Evolutionary conservation across 2,888 invertebrate genomes (phyloP), one percentile per base, ranked within the genome.

Genomic region (Chouioia cunea): DNA sequence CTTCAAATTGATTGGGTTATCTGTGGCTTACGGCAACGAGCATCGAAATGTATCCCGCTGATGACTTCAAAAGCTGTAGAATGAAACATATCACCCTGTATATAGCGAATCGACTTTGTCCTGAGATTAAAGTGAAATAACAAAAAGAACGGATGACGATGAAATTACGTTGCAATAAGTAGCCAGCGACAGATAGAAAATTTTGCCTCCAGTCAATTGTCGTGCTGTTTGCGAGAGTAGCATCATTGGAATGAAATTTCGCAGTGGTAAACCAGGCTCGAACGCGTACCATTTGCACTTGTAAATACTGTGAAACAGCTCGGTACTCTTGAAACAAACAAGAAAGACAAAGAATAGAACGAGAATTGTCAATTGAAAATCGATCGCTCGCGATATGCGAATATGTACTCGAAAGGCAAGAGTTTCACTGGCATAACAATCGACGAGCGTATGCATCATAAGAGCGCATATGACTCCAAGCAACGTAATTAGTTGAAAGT

Each of bases 221-320:
- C 27, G 14, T n/a, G 56, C 27, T 4, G 15, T 56, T 4, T 14
- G 23, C 15, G 56, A 56, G 15, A 27, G 15, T 0, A 56, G 27
- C 56, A 56, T 56, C 56, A 56, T 56, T n/a, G 22, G 15, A n/a
- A 56, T 16, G 56, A 56, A 4, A n/a, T 36, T 15, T 2, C 56
- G 56, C 15, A 22, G 23, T 4, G n/a, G 23, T 4, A 27, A 10
- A 3, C 27, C 27, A 0, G 56, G 56, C 16, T 12, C 52, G 15
- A 56, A 12, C 12, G 15, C 48, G 56, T 56, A 56, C 56, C 56
- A 56, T 2, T 36, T 14, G 56, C 56, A 15, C 23, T 56, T 56
- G 56, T 36, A 56, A 56, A 56, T 56, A n/a, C 36, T 56, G 27
- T 23, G 16, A 15, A 56, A 56, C 14, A 56, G 4, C 4, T 22